A percentile compares a stretch with the other conserved stretches of the same genome.
phyloP scores from a whole-genome alignment of 2,888 invertebrate species.

The Creontiades dilutus region DNA sequence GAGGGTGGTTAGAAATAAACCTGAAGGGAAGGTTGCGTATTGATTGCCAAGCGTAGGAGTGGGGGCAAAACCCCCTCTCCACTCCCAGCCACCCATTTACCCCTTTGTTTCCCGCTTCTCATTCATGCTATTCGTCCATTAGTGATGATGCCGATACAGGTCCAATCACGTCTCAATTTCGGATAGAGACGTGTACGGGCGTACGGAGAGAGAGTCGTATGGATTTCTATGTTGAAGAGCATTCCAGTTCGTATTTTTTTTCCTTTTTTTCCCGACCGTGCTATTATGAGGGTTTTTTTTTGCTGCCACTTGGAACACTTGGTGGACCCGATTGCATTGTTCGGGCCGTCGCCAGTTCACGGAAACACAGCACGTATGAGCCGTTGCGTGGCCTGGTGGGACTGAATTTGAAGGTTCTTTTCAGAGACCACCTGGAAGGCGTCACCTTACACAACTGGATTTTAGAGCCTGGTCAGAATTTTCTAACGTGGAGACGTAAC shows the following conservation, averaged over 20 bases:
- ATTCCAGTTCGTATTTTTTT: neutral
- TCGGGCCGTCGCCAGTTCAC: neutral
- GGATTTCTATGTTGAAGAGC: neutral
- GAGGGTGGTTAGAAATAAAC: constrained; percentile 59
- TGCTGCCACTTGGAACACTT: neutral
- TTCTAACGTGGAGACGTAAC: too few species aligned
- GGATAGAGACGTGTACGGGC: too few species aligned
- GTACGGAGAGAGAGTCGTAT: too few species aligned
- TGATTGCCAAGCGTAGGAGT: constrained; percentile 63
- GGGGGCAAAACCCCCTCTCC: neutral
- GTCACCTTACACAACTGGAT: neutral
- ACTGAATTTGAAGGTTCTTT: neutral
- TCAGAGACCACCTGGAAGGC: neutral
- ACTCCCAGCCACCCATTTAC: neutral
- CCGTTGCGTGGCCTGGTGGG: neutral
- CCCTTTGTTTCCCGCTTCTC: constrained; percentile 49
- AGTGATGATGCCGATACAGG: constrained; percentile 39
- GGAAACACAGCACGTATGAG: neutral
- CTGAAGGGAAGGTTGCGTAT: constrained; percentile 71
- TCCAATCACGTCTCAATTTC: constrained; percentile 21
- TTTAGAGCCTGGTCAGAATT: neutral
- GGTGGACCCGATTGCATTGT: neutral
- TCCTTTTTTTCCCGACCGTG: neutral
- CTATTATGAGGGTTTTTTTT: neutral
- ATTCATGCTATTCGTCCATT: constrained; percentile 55